Percentiles rank a stretch among this genome's conserved stretches.
Evolutionary conservation across 2,797 vertebrate species (phyloP).

Genomic region (Pelochelys cantorii): DNA sequence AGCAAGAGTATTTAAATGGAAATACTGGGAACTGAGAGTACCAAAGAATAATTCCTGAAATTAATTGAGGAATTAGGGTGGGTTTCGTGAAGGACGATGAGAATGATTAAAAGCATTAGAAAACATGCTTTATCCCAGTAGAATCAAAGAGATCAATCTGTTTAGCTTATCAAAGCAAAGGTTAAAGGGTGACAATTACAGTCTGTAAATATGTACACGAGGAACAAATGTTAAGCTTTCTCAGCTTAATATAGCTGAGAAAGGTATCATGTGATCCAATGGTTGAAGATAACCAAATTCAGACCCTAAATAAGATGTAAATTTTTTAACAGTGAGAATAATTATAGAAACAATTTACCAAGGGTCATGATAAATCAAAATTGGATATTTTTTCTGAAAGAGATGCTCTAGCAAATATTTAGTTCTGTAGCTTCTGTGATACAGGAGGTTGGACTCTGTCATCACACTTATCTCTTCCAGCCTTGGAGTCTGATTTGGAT

Average conservation of each 20-base stretch:
- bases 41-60: background rate
- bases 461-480: background rate
- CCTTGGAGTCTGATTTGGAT: background rate
- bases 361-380: background rate
- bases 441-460: background rate
- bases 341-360: background rate
- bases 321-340: background rate
- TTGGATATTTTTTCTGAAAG: background rate
- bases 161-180: background rate
- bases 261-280: background rate
- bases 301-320: background rate
- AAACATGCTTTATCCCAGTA: background rate
- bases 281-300: background rate
- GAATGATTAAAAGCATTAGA: background rate
- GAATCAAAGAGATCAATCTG: background rate
- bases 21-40: background rate
- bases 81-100: background rate
- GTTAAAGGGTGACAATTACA: background rate
- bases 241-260: background rate
- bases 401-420: background rate
- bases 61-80: background rate
- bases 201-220: background rate
- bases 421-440: background rate
- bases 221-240: background rate
- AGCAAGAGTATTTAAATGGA: background rate